Base-by-base conservation (phyloP, 2,797 vertebrate species). In the Pipistrellus nathusii region DNA sequence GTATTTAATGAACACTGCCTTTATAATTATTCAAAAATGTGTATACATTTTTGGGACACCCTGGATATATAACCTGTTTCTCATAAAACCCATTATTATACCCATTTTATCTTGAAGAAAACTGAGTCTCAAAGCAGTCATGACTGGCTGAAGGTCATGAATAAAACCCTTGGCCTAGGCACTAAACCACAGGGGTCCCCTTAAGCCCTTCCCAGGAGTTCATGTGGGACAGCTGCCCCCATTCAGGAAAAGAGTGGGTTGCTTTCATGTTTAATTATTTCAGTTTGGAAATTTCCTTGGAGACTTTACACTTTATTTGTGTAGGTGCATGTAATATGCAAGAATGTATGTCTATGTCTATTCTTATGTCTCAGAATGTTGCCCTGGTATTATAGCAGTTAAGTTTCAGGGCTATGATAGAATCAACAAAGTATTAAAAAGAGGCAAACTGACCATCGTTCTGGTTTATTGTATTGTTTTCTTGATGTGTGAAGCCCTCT, bases 391-490 rank as follows among this genome's bases (percentile, higher is more conserved):
- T 15, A 78, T 15, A 88, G 17, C 23, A 4, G 18, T 76, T 69
- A 46, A 75, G 6, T 90, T 93, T 92, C 25, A 81, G 66, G 41
- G 21, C 83, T 69, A 59, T 27, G 62, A 13, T 80, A 75, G 30
- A 73, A 92, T 94, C 12, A 75, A 59, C 92, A 25, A 59, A 73
- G n/a, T 88, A 66, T 41, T 72, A 41, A 59, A 84, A 86, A 77
- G 66, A 88, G 12, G 10, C 17, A 46, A 68, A 75, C 51, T 76
- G 69, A 55, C 30, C 62, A 12, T 75, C 59, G 91, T 90, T 85
- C 62, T 89, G 38, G 25, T 23, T 86, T 87, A 69, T 62, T 89
- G 18, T 83, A 77, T 68, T 93, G 18, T 80, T 93, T 91, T 83
- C 78, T 87, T 80, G 30, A 92, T 93, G 76, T 55, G 75, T 18